Conservation (phyloP, 1,140 invertebrate species). For the Drosophila kikkawai region DNA sequence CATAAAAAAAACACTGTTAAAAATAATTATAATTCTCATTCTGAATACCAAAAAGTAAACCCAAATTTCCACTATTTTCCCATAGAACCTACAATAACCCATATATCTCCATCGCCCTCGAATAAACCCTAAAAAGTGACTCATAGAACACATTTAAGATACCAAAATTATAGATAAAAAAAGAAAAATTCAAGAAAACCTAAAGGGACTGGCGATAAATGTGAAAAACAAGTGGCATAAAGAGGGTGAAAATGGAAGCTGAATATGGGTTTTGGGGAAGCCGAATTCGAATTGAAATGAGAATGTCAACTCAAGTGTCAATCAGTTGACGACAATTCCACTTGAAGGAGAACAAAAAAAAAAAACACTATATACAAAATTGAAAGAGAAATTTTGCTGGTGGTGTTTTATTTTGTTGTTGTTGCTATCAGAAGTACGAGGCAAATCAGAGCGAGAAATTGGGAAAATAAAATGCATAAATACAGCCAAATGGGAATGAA, state of each 20-base stretch:
- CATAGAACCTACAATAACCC: neutral
- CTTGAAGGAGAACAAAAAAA: slow-evolving; percentile 51
- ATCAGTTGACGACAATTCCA: slow-evolving; percentile 55
- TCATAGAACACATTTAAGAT: slow-evolving; percentile 22
- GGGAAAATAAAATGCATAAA: slow-evolving; percentile 67
- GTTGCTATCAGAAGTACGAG: slow-evolving; percentile 30
- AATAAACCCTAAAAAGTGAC: neutral
- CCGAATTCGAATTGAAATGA: slow-evolving; percentile 39
- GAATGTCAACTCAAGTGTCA: slow-evolving; percentile 74
- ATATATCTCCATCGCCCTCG: no score
- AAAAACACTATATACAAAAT: slow-evolving; percentile 4
- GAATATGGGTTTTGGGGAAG: neutral
- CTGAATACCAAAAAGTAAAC: neutral
- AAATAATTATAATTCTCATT: no score
- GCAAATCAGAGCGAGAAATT: slow-evolving; percentile 72
- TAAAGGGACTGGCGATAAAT: slow-evolving; percentile 1
- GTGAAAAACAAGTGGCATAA: slow-evolving; percentile 16
- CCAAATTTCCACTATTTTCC: neutral
- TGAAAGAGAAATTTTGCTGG: slow-evolving; percentile 55
- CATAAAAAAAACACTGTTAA: no score
- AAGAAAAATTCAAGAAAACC: no score
- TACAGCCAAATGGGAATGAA: slow-evolving; percentile 60
- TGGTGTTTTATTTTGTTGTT: slow-evolving; percentile 16
- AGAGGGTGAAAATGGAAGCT: slow-evolving; percentile 5
- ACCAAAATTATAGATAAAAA: slow-evolving; percentile 11